These are phyloP conservation scores for Prietella phreatophila DNA, from an alignment of 2,113 vertebrate species.

Conservation along the genomic window DNA sequence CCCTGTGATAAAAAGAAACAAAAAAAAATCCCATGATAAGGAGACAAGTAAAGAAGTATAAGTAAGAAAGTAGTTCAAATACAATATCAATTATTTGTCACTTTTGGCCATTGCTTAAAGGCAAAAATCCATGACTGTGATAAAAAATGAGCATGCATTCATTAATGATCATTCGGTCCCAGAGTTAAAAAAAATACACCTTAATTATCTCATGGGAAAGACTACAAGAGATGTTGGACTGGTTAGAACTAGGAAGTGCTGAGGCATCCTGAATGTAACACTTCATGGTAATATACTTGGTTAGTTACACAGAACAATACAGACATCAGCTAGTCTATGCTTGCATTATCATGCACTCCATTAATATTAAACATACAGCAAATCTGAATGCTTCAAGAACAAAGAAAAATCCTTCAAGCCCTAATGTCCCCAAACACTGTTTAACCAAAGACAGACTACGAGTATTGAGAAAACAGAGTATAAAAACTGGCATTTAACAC, in stretches of 20 bases:
- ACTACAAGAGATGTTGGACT: neutral
- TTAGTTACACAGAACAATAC: slow-evolving; percentile 18
- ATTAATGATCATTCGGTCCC: neutral
- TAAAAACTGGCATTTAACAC: slow-evolving; percentile 28
- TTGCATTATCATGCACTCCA: slow-evolving; percentile 12
- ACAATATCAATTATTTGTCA: slow-evolving; percentile 1
- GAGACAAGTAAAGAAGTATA: neutral
- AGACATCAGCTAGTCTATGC: neutral
- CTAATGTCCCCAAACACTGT: neutral
- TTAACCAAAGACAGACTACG: slow-evolving; percentile 9
- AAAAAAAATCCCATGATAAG: neutral
- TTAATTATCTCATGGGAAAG: neutral
- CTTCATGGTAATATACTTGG: neutral
- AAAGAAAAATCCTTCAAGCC: neutral
- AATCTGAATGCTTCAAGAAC: neutral
- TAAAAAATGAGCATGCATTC: neutral
- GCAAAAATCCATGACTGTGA: neutral
- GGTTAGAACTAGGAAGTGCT: neutral
- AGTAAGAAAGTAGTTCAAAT: slow-evolving; percentile 15
- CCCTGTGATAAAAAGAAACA: neutral
- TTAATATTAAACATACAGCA: neutral
- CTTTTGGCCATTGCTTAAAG: slow-evolving; percentile 27
- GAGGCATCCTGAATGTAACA: slow-evolving; percentile 2
- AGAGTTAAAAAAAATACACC: neutral
- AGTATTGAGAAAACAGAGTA: neutral